Conservation (phyloP, 2,113 vertebrate species). For the Syngnathus typhle region DNA sequence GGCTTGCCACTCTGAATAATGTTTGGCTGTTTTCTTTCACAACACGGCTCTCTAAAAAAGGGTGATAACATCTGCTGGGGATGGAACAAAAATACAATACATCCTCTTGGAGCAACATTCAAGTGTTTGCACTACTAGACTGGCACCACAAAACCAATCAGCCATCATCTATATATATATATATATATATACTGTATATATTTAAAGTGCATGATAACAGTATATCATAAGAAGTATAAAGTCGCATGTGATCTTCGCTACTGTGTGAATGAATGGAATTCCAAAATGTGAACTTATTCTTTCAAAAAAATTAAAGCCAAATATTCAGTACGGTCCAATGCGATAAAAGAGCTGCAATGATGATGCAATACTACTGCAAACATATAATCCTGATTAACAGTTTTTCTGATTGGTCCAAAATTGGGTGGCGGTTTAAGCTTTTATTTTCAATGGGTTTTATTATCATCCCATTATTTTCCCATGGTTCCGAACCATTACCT, state of each 20-base stretch:
- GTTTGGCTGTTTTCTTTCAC: conserved; percentile 39
- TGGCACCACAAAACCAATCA: conserved; percentile 10
- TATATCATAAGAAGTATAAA: neutral
- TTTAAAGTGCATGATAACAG: neutral
- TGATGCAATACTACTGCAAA: neutral
- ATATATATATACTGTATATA: neutral
- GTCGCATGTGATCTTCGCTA: neutral
- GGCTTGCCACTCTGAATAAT: conserved; percentile 2
- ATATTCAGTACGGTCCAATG: neutral
- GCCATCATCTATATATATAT: conserved; percentile 6
- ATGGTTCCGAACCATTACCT: neutral
- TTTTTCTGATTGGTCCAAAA: neutral
- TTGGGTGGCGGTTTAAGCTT: neutral
- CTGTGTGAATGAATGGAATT: neutral
- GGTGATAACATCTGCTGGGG: conserved; percentile 16
- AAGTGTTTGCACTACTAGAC: neutral
- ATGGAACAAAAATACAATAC: conserved; percentile 36
- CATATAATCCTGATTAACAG: neutral
- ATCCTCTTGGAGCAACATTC: conserved; percentile 44
- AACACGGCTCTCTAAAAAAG: conserved; percentile 29
- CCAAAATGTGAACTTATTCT: neutral
- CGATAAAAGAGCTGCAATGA: too few relatives aligned
- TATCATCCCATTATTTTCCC: too few relatives aligned
- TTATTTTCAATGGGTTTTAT: too few relatives aligned
- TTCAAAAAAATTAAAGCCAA: neutral